Percentiles rank a stretch among this genome's conserved stretches.
phyloP scores from a whole-genome alignment of 2,888 invertebrate genomes.

The Rhagonycha lutea region DNA sequence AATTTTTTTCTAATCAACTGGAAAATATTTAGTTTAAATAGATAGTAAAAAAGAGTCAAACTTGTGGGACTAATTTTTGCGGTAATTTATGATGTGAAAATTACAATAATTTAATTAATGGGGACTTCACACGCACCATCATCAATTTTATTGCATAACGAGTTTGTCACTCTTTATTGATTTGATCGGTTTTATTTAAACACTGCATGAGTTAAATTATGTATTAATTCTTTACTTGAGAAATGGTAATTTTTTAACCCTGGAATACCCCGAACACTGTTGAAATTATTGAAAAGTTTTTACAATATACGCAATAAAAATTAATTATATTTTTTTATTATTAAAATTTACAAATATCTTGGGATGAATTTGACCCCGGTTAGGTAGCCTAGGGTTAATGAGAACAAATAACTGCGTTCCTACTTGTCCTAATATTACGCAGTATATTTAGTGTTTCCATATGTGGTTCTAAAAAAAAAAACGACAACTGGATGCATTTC shows the following conservation, averaged over 20 bases:
- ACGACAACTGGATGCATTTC: conserved; percentile 26
- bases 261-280: too few relatives aligned
- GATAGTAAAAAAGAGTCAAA: background rate
- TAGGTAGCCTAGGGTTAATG: background rate
- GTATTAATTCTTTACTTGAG: too few relatives aligned
- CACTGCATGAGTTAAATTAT: too few relatives aligned
- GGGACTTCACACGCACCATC: background rate
- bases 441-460: conserved; percentile 14
- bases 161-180: background rate
- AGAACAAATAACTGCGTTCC: background rate
- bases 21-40: background rate
- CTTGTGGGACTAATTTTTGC: background rate
- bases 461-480: conserved; percentile 12
- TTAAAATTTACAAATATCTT: background rate
- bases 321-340: too few relatives aligned
- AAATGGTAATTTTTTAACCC: too few relatives aligned
- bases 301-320: too few relatives aligned
- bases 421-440: conserved; percentile 4
- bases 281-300: too few relatives aligned
- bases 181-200: background rate
- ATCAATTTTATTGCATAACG: background rate
- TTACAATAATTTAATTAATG: background rate
- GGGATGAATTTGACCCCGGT: background rate
- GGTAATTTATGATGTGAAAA: background rate
- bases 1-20: background rate